phyloP scores from a whole-genome alignment of 2,888 invertebrate species.

The Sinohyriopsis cumingii region DNA sequence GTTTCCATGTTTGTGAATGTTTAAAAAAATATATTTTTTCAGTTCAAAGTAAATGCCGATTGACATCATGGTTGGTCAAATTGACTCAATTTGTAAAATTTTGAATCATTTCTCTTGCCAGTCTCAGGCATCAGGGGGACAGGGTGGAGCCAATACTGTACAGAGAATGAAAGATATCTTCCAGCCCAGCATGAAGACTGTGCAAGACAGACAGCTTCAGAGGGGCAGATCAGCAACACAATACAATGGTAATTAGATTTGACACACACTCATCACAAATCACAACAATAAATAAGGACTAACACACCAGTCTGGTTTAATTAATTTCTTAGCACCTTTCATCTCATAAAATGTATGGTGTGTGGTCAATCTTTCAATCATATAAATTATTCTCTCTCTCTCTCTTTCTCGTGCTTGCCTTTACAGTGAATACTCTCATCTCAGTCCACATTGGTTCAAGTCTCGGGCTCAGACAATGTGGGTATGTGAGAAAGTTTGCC shows the following conservation, averaged over 20 bases:
- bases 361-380: too few species aligned
- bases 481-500: too few species aligned
- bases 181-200: constrained; percentile 49
- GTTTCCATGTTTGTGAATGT: background rate
- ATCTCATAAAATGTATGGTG: too few species aligned
- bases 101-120: constrained; percentile 8
- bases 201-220: constrained; percentile 54
- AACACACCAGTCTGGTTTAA: background rate
- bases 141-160: constrained; percentile 14
- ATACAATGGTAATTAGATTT: constrained; percentile 40
- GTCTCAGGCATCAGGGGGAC: constrained; percentile 4
- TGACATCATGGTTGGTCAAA: background rate
- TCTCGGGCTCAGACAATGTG: too few species aligned
- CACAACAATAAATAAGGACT: constrained; percentile 30
- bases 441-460: too few species aligned
- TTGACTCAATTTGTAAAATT: background rate
- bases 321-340: too few species aligned
- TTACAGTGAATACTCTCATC: too few species aligned
- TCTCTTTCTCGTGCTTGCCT: too few species aligned
- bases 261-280: background rate
- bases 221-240: constrained; percentile 50
- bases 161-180: constrained; percentile 56
- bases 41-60: too few species aligned
- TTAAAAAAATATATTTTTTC: too few species aligned
- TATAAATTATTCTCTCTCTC: too few species aligned